A percentile compares a stretch with the other conserved stretches of the same genome.
phyloP scores from a whole-genome alignment of 2,797 vertebrate genomes.

The Cheirogaleus major region DNA sequence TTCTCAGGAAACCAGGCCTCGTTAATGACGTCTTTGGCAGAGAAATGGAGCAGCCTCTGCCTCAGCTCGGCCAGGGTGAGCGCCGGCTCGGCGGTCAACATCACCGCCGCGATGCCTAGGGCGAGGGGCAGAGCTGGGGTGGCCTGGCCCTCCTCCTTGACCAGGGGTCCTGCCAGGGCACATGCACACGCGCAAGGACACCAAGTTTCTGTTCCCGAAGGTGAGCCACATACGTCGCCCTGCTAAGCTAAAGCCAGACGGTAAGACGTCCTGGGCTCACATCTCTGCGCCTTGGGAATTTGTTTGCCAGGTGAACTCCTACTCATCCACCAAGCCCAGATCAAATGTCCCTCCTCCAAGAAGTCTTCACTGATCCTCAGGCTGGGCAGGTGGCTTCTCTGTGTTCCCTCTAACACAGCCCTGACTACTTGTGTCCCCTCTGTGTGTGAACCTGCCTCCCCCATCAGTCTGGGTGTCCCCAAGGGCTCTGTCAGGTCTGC shows the following conservation, averaged over 20 bases:
- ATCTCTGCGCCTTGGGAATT: not conserved
- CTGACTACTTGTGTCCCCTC: not conserved
- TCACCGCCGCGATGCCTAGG: conserved; percentile 89
- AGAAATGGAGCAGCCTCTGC: conserved; percentile 88
- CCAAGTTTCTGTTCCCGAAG: not conserved
- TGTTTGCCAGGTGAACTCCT: not conserved
- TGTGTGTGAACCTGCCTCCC: not conserved
- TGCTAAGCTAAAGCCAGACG: not conserved
- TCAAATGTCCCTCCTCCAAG: not conserved
- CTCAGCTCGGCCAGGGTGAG: conserved; percentile 87
- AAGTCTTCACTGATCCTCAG: not conserved
- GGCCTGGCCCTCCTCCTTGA: not conserved
- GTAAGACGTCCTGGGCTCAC: not conserved
- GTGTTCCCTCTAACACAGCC: not conserved
- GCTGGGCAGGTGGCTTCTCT: not conserved
- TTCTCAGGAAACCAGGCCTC: conserved; percentile 85
- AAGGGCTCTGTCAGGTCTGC: not conserved
- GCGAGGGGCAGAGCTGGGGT: not conserved
- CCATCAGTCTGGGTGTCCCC: not conserved
- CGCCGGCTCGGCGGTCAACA: conserved; percentile 86
- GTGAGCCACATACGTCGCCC: not conserved
- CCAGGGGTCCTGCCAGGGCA: not conserved
- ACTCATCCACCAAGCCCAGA: not conserved
- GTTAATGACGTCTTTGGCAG: conserved; percentile 86
- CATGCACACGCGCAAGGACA: not conserved